Evolutionary conservation across 2,888 invertebrate genomes (phyloP), one percentile per base, ranked within the genome.

Genomic region (Hyppa rectilinea): DNA sequence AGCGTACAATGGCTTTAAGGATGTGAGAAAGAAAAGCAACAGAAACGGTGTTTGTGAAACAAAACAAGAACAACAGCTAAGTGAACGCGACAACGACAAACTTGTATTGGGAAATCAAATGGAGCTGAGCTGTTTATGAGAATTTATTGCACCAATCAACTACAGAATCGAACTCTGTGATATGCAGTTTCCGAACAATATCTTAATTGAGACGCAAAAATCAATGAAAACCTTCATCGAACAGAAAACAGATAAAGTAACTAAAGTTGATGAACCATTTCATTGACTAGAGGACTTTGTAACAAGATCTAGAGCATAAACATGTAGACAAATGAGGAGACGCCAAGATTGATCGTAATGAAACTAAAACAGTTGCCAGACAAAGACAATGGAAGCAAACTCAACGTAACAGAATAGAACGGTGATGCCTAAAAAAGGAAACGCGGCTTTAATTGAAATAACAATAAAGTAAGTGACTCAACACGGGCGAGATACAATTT

Each of bases 21-120:
- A 90, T 90, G 87, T 91, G 89, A 87, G 85, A 90, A 90, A 87
- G 83, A 86, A 88, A 89, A 87, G 83, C 81, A 86, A 85, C 71
- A 68, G 55, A 80, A 75, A 59, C 64, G 4, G 73, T 83, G 82
- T 85, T 88, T 84, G 85, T 82, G 84, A 87, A 88, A 90, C 83
- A 81, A 83, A 82, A 81, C 52, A 67, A 69, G 63, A 58, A 65
- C 64, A 68, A 68, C 78, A 52, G 58, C 47, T 29, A 56, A 71
- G 34, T 61, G 58, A 74, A 78, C 53, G 49, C 52, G 38, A 78
- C 75, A 81, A 75, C 53, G 52, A 50, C 58, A 60, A 36, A 66
- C 64, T 71, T 62, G 68, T 82, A 60, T 71, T 81, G 67, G 58
- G 55, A 83, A 85, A 72, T 72, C 38, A 56, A 84, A 79, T 81